These are phyloP conservation scores for Peromyscus maniculatus DNA, from an alignment of 2,113 vertebrate genomes.

Conservation along the genomic window DNA sequence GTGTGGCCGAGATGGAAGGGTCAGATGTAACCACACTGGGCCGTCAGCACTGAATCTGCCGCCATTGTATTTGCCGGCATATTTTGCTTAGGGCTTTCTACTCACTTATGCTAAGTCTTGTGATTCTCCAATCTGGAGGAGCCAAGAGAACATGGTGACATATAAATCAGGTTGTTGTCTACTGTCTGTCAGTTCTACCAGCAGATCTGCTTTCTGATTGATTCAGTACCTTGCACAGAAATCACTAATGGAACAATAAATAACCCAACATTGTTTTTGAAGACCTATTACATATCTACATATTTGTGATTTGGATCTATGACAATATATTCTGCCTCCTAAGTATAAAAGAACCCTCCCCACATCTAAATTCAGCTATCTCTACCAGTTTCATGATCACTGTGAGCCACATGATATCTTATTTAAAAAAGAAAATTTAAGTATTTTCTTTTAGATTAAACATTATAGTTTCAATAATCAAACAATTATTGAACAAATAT, in stretches of 20 bases:
- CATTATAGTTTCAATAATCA: neutral
- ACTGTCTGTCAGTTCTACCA: neutral
- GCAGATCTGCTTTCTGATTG: neutral
- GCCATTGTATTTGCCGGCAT: neutral
- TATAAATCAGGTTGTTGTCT: conserved; percentile 39
- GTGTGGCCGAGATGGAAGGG: conserved; percentile 38
- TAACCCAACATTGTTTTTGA: neutral
- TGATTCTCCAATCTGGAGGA: conserved; percentile 10
- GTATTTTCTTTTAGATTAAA: neutral
- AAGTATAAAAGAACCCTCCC: neutral
- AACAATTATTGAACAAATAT: neutral
- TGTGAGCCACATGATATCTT: neutral
- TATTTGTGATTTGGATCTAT: neutral
- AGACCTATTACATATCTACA: neutral
- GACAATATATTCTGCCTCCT: neutral
- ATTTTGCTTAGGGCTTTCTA: neutral
- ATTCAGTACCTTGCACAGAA: neutral
- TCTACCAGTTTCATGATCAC: neutral
- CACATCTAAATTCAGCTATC: neutral
- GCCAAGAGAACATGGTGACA: neutral
- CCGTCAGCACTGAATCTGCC: conserved; percentile 56
- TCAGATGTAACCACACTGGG: conserved; percentile 37
- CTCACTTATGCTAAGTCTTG: neutral
- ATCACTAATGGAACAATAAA: neutral
- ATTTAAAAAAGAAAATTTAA: neutral